Percentiles rank a stretch among this genome's conserved stretches.
Evolutionary conservation across 2,888 invertebrate species (phyloP).

Genomic region (Euphydryas editha): DNA sequence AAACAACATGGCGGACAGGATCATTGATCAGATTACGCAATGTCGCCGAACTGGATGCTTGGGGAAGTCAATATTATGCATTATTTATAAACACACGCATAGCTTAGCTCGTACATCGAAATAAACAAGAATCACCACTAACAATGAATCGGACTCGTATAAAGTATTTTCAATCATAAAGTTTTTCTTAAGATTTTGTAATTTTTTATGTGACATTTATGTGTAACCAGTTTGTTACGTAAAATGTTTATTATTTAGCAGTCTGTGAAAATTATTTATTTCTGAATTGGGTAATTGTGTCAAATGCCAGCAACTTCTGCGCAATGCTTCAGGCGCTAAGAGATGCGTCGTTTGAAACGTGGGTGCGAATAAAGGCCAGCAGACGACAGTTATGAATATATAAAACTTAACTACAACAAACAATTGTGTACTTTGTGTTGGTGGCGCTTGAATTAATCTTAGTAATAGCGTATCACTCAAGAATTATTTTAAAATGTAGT

Average conservation of each 20-base stretch:
- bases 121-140: conserved; percentile 33
- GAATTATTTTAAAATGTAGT: conserved; percentile 39
- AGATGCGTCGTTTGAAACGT: conserved; percentile 50
- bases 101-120: conserved; percentile 46
- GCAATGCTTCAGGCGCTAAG: conserved; percentile 60
- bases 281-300: conserved; percentile 73
- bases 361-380: conserved; percentile 75
- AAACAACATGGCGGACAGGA: conserved; percentile 66
- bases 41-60: conserved; percentile 76
- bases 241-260: conserved; percentile 64
- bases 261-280: conserved; percentile 66
- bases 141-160: conserved; percentile 16
- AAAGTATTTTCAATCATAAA: conserved; percentile 15
- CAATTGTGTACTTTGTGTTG: conserved; percentile 56
- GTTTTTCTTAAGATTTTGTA: conserved; percentile 13
- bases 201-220: conserved; percentile 12
- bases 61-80: conserved; percentile 69
- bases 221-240: conserved; percentile 18
- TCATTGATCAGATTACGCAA: conserved; percentile 81
- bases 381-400: conserved; percentile 73
- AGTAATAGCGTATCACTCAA: conserved; percentile 25
- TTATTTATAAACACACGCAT: conserved; percentile 67
- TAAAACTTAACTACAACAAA: conserved; percentile 57
- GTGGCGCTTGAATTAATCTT: conserved; percentile 48
- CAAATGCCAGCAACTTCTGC: conserved; percentile 60